Base-by-base conservation (phyloP, 2,888 invertebrate genomes). In the Cantharis flavilabris region DNA sequence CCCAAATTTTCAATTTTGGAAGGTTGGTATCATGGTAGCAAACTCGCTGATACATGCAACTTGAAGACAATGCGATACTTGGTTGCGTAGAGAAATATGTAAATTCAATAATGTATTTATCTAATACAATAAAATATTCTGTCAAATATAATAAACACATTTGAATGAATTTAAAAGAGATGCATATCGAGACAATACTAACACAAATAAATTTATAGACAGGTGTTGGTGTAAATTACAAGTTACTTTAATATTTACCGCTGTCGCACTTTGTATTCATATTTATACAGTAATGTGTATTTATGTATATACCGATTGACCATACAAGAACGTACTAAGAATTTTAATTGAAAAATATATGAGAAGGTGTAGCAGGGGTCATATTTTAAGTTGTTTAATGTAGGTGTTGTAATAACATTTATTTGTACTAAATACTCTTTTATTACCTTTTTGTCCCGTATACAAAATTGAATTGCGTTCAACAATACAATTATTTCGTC, bases 291-390 rank as follows among this genome's bases (percentile, higher is more conserved):
- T 78, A 76, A 79, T 75, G 76, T 76, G 76, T 75, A 79, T 79
- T 79, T 79, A 76, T 77, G 73, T 76, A 73, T 69, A 62, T 75
- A 76, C 76, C 64, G 63, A 71, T 71, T 77, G 75, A 30, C 79
- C 76, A 73, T 77, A 70, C 64, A 71, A 49, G 76, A 76, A 72
- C 65, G 69, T 76, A 79, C 75, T 16, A 70, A 62, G 73, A 79
- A 79, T 79, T 79, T 79, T 79, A 79, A 79, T 79, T 79, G 79
- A 79, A 77, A 76, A 79, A 77, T 76, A 75, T 79, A 69, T 75
- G 69, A 75, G 49, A 75, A 77, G 79, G 77, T 77, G 79, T 75
- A 77, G 70, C 73, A 69, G 23, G 70, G 72, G 20, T 71, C 62
- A 67, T 79, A 77, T 75, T 77, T 79, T 71, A 72, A 62, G 20